Evolutionary conservation across 2,888 invertebrate species (phyloP), one percentile per base, ranked within the genome.

Genomic region (Alcis repandata): DNA sequence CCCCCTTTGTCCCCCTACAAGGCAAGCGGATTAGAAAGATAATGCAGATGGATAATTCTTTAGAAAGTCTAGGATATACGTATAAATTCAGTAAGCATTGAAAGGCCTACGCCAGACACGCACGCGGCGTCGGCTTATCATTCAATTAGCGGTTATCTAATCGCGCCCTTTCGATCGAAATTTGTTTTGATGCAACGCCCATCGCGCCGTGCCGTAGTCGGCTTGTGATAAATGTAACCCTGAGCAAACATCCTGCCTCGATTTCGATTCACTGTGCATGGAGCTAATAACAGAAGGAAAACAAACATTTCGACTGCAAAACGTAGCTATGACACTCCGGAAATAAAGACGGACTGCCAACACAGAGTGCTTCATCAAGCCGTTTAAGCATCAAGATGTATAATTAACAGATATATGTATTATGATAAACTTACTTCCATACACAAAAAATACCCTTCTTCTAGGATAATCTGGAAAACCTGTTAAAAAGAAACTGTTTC

Each of bases 101-200:
- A 0, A 53, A 40, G 22, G n/a, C 53, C 6, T 8, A 10, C 10
- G 4, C n/a, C 27, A 2, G 48, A 2, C 13, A 20, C 15, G 8
- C 38, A 15, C 57, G 48, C 27, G 9, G 41, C 32, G 19, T 33
- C 1, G 9, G 41, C 58, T 64, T 65, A 65, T 65, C 65, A 60
- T 65, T 65, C 65, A 65, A 65, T 65, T 65, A 65, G 56, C 32
- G 19, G 15, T 56, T 60, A 65, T 65, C 65, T 60, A 52, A 65
- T 65, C 65, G 13, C 13, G 20, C 43, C 40, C 56, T 38, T 17
- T 57, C 60, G 45, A 49, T 64, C 45, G 51, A 43, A 52, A 43
- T 51, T 64, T 38, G 65, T 45, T 58, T 63, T 46, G 63, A 32
- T 59, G 64, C 59, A 65, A 41, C 38, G 59, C n/a, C 38, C 51